Percentiles rank a stretch among this genome's conserved stretches.
Conservation (phyloP, 2,113 vertebrate genomes). For the Anseranas semipalmata region DNA sequence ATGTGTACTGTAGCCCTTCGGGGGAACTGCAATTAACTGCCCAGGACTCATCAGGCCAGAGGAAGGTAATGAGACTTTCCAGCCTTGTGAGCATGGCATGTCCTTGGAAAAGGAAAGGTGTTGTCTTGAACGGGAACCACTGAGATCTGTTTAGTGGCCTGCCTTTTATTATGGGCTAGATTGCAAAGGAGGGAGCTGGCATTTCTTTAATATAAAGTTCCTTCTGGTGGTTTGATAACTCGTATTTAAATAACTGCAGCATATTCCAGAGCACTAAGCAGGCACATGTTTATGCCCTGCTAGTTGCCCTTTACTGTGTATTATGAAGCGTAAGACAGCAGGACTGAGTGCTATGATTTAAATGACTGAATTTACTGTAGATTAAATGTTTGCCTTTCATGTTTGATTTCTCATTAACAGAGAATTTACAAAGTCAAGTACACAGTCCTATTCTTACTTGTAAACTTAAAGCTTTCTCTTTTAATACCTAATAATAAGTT, state of each 20-base stretch:
- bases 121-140: background rate
- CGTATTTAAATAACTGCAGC: background rate
- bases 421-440: conserved; percentile 50
- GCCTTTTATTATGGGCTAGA: background rate
- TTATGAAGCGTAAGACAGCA: conserved; percentile 18
- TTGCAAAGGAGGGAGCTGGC: background rate
- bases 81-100: background rate
- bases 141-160: background rate
- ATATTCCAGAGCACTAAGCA: background rate
- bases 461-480: conserved; percentile 50
- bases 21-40: background rate
- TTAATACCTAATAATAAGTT: conserved; percentile 53
- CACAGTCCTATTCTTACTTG: conserved; percentile 45
- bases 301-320: conserved; percentile 16
- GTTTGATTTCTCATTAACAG: conserved; percentile 67
- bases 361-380: conserved; percentile 41
- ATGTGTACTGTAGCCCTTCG: background rate
- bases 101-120: background rate
- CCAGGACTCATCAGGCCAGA: background rate
- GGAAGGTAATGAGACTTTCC: background rate
- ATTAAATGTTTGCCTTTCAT: conserved; percentile 70
- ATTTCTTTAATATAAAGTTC: background rate
- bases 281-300: background rate
- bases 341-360: conserved; percentile 43
- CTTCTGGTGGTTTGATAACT: background rate